These are phyloP conservation scores for Apodemus agrarius DNA, from an alignment of 2,797 vertebrate genomes.

Conservation along the genomic window DNA sequence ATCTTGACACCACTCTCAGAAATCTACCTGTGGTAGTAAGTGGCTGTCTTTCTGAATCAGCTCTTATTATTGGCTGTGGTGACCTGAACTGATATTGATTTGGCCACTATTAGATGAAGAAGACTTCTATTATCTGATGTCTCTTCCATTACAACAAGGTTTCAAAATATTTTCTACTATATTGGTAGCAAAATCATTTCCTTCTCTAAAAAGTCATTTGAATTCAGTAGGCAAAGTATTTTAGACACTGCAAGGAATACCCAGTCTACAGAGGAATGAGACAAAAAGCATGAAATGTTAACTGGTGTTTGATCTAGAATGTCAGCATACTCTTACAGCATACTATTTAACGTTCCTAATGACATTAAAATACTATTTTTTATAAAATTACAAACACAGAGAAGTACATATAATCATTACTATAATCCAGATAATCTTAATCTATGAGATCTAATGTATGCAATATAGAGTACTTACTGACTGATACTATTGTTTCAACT, in stretches of 20 bases:
- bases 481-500: background rate
- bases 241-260: background rate
- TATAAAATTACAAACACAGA: background rate
- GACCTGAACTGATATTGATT: conserved; percentile 62
- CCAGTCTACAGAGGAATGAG: background rate
- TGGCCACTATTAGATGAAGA: conserved; percentile 38
- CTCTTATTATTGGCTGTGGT: conserved; percentile 22
- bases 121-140: conserved; percentile 42
- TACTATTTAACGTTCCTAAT: background rate
- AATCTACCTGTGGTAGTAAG: conserved; percentile 41
- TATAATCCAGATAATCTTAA: background rate
- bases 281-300: background rate
- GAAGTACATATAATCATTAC: background rate
- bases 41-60: conserved; percentile 74
- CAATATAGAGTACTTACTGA: background rate
- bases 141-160: conserved; percentile 31
- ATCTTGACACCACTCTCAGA: conserved; percentile 64
- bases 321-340: background rate
- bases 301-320: background rate
- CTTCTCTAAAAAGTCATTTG: conserved; percentile 46
- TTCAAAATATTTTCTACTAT: conserved; percentile 1
- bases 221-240: conserved; percentile 63
- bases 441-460: background rate
- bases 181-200: background rate
- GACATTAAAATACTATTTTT: conserved; percentile 12